Evolutionary conservation across 2,797 vertebrate genomes (phyloP).

Genomic region (Pristis pectinata): DNA sequence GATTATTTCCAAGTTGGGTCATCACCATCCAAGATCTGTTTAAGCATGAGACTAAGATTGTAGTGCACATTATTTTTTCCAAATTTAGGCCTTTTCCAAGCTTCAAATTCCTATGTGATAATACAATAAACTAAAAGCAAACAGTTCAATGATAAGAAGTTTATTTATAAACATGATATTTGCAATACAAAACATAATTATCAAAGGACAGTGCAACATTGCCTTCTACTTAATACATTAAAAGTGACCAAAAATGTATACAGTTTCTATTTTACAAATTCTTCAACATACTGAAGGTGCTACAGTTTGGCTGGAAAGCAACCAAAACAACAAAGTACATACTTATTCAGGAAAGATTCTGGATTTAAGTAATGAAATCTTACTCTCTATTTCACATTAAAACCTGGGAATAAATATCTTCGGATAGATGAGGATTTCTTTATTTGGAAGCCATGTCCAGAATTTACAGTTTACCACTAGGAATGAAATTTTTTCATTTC

Average conservation of each 20-base stretch:
- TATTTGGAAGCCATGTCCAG: neutral
- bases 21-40: neutral
- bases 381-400: neutral
- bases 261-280: neutral
- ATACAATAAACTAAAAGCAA: neutral
- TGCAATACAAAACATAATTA: neutral
- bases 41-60: neutral
- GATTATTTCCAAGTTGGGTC: neutral
- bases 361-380: neutral
- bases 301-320: neutral
- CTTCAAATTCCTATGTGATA: neutral
- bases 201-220: neutral
- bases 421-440: neutral
- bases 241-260: neutral
- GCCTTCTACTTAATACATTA: neutral
- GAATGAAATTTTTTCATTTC: neutral
- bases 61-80: neutral
- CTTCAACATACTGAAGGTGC: neutral
- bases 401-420: neutral
- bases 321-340: neutral
- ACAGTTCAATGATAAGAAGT: neutral
- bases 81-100: neutral
- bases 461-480: neutral
- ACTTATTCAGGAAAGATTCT: neutral
- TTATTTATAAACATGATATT: neutral